A percentile compares a stretch with the other conserved stretches of the same genome.
phyloP scores from a whole-genome alignment of 2,797 vertebrate genomes.

The Crax fasciolata region DNA sequence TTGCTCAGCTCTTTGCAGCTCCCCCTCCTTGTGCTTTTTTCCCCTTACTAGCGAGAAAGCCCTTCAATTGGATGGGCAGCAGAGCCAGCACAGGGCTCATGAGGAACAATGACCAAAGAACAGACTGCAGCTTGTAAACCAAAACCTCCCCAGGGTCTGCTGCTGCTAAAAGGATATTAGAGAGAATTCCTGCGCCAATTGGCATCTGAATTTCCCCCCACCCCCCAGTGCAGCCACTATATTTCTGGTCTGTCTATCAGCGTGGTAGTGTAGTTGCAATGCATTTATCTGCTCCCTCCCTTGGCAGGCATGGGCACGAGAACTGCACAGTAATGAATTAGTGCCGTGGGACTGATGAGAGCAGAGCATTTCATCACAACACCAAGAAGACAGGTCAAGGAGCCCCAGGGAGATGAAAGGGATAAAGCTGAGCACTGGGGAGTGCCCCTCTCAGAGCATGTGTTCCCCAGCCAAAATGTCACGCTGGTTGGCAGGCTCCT shows the following conservation, averaged over 20 bases:
- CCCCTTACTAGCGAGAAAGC: neutral
- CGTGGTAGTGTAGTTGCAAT: neutral
- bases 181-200: conserved; percentile 21
- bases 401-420: neutral
- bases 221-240: neutral
- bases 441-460: neutral
- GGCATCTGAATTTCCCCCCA: conserved; percentile 5
- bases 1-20: neutral
- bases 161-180: conserved; percentile 43
- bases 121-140: conserved; percentile 30
- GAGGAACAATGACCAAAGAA: conserved; percentile 31
- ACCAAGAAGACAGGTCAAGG: neutral
- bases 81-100: neutral
- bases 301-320: neutral
- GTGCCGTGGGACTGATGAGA: neutral
- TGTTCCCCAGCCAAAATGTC: neutral
- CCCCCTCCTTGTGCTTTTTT: neutral
- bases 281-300: neutral
- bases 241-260: neutral
- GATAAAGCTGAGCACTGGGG: neutral
- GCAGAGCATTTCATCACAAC: neutral
- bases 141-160: conserved; percentile 40
- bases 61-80: conserved; percentile 20
- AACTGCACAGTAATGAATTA: neutral
- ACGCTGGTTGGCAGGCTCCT: neutral